Percentiles rank a stretch among this genome's conserved stretches.
Conservation (phyloP, 2,113 vertebrate species). For the Python bivittatus region DNA sequence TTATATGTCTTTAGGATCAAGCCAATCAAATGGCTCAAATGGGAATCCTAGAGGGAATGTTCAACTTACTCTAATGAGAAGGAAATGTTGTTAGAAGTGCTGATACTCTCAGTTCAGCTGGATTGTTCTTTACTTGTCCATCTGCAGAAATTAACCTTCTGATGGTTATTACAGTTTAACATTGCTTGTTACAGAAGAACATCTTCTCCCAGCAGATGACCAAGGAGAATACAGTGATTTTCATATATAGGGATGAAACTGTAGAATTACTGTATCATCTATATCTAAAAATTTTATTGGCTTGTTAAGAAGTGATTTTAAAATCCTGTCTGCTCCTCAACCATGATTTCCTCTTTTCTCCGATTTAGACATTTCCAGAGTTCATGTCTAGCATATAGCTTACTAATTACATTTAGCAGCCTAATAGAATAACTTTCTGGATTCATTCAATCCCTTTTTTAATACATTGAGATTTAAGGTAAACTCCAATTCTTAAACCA, state of each 20-base stretch:
- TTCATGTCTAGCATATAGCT: not conserved
- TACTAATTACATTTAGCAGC: not conserved
- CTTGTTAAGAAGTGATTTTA: not conserved
- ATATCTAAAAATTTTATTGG: not conserved
- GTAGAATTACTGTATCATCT: not conserved
- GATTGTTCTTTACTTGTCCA: not conserved
- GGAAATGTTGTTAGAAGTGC: not conserved
- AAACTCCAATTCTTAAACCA: not conserved
- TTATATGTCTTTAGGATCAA: not conserved
- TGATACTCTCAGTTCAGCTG: not conserved
- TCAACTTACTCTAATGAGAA: not conserved
- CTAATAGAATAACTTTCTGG: not conserved
- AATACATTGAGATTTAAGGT: not conserved
- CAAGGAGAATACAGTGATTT: not conserved
- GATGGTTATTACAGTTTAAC: not conserved
- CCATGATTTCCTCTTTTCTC: not conserved
- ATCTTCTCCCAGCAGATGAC: not conserved
- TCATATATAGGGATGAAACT: not conserved
- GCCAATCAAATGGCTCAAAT: not conserved
- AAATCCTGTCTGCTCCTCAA: not conserved
- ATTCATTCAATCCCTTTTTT: not conserved
- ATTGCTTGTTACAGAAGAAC: not conserved
- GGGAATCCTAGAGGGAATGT: not conserved
- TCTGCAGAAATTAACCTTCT: not conserved
- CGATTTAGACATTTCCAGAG: not conserved